Evolutionary conservation across 2,888 invertebrate genomes (phyloP).

Genomic region (Patella pellucida): DNA sequence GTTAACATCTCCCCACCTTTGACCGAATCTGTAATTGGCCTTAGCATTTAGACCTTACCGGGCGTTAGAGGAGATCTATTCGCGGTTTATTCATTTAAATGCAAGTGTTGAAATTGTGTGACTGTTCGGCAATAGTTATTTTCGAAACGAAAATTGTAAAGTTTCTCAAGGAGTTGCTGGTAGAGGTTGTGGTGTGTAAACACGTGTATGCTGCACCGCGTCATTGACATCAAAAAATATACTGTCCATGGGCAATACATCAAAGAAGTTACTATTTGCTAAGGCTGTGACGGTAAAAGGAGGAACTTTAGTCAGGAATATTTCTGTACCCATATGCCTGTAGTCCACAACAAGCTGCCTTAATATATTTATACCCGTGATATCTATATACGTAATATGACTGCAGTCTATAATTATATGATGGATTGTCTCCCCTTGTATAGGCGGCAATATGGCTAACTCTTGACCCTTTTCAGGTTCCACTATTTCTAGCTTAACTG

Average conservation of each 20-base stretch:
- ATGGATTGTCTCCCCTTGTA: constrained; percentile 20
- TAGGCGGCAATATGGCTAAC: constrained; percentile 3
- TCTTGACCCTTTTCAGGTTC: not conserved
- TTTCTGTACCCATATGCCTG: constrained; percentile 38
- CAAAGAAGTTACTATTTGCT: constrained; percentile 46
- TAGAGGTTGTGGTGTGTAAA: no score
- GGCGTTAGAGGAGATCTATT: no score
- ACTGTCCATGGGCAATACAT: constrained; percentile 36
- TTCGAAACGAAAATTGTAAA: no score
- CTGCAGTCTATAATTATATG: constrained; percentile 59
- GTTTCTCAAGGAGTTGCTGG: no score
- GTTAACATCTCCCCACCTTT: no score
- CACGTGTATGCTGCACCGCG: constrained; percentile 28
- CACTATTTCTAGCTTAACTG: not conserved
- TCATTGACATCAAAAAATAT: constrained; percentile 49
- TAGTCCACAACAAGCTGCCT: constrained; percentile 45
- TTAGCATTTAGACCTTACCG: no score
- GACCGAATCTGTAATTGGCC: no score
- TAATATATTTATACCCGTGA: constrained; percentile 55
- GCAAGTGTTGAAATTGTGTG: no score
- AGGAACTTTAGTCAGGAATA: constrained; percentile 51
- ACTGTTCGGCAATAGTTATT: no score
- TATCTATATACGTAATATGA: constrained; percentile 58
- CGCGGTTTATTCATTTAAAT: no score
- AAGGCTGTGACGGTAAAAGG: constrained; percentile 41